Conservation (phyloP, 2,797 vertebrate genomes). For the Esox masquinongy region DNA sequence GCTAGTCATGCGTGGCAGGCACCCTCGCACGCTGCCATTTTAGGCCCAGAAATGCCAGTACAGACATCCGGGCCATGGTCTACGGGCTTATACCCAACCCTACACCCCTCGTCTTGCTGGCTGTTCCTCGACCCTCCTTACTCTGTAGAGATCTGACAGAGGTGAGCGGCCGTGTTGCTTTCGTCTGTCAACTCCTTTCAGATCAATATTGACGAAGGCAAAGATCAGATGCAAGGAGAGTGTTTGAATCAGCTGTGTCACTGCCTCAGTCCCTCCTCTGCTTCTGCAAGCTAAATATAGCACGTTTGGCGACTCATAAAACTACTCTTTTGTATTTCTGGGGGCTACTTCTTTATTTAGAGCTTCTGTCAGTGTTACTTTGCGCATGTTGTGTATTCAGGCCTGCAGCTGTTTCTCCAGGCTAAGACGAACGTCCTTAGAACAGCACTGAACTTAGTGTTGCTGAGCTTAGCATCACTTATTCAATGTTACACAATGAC, state of each 20-base stretch:
- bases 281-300: slow-evolving; percentile 3
- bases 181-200: neutral
- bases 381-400: neutral
- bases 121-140: neutral
- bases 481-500: too few relatives aligned
- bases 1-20: neutral
- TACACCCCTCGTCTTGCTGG: neutral
- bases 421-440: neutral
- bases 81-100: neutral
- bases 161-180: neutral
- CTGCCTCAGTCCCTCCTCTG: neutral
- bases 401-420: neutral
- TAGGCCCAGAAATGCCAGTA: neutral
- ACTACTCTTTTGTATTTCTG: neutral
- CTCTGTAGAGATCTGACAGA: neutral
- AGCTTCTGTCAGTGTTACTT: neutral
- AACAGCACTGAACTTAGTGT: neutral
- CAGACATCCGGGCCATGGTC: neutral
- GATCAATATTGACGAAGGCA: neutral
- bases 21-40: neutral
- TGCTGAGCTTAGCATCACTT: neutral
- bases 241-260: slow-evolving; percentile 2
- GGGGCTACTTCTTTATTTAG: neutral
- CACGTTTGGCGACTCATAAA: slow-evolving; percentile 1
- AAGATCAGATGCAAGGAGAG: neutral